These are phyloP conservation scores for Scarus forsteni DNA, from an alignment of 2,797 vertebrate species.

Conservation along the genomic window DNA sequence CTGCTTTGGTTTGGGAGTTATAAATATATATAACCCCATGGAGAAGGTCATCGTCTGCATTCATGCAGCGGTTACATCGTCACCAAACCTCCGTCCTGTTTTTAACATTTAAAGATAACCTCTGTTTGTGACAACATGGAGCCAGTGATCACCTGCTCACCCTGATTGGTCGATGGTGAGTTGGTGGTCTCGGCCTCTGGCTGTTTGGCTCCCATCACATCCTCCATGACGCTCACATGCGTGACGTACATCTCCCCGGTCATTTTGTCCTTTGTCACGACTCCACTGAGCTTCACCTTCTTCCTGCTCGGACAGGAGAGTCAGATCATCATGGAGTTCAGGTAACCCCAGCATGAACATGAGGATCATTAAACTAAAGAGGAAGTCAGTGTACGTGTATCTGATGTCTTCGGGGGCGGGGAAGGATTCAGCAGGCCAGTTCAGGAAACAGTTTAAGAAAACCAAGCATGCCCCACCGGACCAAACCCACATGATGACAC, in stretches of 20 bases:
- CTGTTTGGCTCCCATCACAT: slow-evolving; percentile 77
- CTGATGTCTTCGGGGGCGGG: slow-evolving; percentile 87
- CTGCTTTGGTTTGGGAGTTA: too few relatives aligned
- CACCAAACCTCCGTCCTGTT: too few relatives aligned
- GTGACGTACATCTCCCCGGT: slow-evolving; percentile 83
- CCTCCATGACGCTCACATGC: slow-evolving; percentile 79
- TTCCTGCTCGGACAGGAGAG: slow-evolving; percentile 73
- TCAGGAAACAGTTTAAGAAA: slow-evolving; percentile 89
- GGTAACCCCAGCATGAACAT: too few relatives aligned
- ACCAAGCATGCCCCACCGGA: slow-evolving; percentile 86
- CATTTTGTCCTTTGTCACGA: slow-evolving; percentile 83
- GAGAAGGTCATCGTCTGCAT: too few relatives aligned
- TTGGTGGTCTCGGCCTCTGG: slow-evolving; percentile 50
- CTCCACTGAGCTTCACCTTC: slow-evolving; percentile 80
- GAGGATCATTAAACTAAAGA: too few relatives aligned
- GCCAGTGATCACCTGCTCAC: slow-evolving; percentile 37
- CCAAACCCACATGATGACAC: slow-evolving; percentile 89
- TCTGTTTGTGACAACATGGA: too few relatives aligned
- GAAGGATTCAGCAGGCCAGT: slow-evolving; percentile 90
- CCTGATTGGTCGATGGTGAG: slow-evolving; percentile 29
- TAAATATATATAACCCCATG: too few relatives aligned
- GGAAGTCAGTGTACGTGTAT: slow-evolving; percentile 78
- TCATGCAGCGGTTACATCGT: too few relatives aligned
- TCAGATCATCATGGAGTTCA: too few relatives aligned
- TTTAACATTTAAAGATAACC: too few relatives aligned